These are phyloP conservation scores for Sus scrofa DNA, from an alignment of 2,113 vertebrate species.

Conservation along the genomic window T2T-Sscrofa CM000820.6:139445501-139446000, in stretches of 20 bases:
- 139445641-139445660: not conserved
- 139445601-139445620: not conserved
- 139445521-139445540: fast-evolving
- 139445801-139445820: not conserved
- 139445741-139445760: no score
- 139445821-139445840: not conserved
- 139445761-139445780: not conserved
- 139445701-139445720: no score
- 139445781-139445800: not conserved
- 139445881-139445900: not conserved
- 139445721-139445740: not conserved
- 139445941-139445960: not conserved
- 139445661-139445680: not conserved
- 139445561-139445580: not conserved
- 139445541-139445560: not conserved
- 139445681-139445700: not conserved
- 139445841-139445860: not conserved
- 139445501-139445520: fast-evolving
- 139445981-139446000: not conserved
- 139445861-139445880: not conserved
- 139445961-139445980: not conserved
- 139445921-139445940: not conserved
- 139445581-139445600: not conserved
- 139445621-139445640: not conserved
- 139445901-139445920: not conserved